These are phyloP conservation scores for Pristionchus arcanus DNA, from an alignment of 2,888 invertebrate species.

Conservation along the genomic window DNA sequence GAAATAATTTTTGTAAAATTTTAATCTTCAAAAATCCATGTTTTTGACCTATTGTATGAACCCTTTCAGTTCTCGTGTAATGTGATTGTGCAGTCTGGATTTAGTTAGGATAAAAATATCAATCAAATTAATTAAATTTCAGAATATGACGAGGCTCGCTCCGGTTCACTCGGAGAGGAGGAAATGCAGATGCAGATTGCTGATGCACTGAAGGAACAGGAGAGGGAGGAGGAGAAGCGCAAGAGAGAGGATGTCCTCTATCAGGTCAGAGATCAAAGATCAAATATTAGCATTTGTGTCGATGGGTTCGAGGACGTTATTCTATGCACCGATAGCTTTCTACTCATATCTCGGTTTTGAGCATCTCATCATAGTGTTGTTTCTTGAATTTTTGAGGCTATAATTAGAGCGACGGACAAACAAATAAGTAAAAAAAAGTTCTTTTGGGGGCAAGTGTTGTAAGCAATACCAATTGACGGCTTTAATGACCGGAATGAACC, in stretches of 20 bases:
- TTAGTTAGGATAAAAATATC: not conserved
- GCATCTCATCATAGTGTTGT: not conserved
- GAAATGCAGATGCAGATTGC: slow-evolving; percentile 98
- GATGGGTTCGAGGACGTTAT: no score
- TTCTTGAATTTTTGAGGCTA: not conserved
- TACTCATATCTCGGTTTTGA: not conserved
- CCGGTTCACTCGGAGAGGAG: slow-evolving; percentile 97
- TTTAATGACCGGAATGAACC: no score
- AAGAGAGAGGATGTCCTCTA: slow-evolving; percentile 96
- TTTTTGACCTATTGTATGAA: no score
- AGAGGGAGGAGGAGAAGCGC: slow-evolving; percentile 93
- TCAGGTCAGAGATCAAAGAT: slow-evolving; percentile 84
- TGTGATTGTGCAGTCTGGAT: not conserved
- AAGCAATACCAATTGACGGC: no score
- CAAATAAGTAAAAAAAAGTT: no score
- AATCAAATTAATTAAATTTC: no score
- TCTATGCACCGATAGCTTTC: not conserved
- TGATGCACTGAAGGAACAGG: slow-evolving; percentile 98
- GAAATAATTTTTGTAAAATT: no score
- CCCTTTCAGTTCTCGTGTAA: not conserved
- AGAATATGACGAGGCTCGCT: slow-evolving; percentile 93
- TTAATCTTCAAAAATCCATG: no score
- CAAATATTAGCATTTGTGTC: no score
- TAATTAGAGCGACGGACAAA: no score
- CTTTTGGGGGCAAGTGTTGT: no score